Evolutionary conservation across 2,113 vertebrate genomes (phyloP).

Genomic region (Felis chaus): DNA sequence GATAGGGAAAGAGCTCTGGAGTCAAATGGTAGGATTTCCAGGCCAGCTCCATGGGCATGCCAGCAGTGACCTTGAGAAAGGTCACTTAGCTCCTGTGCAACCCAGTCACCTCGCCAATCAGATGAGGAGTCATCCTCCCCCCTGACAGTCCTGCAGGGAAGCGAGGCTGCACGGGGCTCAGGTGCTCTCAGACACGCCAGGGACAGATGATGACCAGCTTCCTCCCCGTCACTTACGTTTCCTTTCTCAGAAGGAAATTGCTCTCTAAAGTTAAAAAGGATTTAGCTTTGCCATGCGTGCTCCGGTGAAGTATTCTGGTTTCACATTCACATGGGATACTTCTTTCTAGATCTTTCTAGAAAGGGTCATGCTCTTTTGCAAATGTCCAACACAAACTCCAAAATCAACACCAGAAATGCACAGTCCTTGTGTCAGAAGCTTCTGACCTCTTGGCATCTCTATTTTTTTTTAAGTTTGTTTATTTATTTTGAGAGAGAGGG

Average conservation of each 20-base stretch:
- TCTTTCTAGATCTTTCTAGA: background rate
- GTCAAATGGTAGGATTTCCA: background rate
- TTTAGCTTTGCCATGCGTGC: background rate
- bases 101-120: background rate
- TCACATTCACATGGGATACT: background rate
- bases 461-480: too few species aligned
- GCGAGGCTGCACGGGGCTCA: too few species aligned
- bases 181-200: accelerated
- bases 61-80: background rate
- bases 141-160: accelerated
- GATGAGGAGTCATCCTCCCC: background rate
- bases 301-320: background rate
- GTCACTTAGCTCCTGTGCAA: background rate
- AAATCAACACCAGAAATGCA: background rate
- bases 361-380: background rate
- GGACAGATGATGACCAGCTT: accelerated
- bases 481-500: too few species aligned
- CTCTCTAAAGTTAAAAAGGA: background rate
- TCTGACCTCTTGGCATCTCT: too few species aligned
- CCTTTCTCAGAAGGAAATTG: background rate
- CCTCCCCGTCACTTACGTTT: background rate
- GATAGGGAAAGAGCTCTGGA: background rate
- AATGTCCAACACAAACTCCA: background rate
- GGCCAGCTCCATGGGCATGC: background rate
- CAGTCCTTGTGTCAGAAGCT: background rate